Percentiles rank a stretch among this genome's conserved stretches.
Evolutionary conservation across 2,888 invertebrate genomes (phyloP).

Genomic region (Leptothorax acervorum): DNA sequence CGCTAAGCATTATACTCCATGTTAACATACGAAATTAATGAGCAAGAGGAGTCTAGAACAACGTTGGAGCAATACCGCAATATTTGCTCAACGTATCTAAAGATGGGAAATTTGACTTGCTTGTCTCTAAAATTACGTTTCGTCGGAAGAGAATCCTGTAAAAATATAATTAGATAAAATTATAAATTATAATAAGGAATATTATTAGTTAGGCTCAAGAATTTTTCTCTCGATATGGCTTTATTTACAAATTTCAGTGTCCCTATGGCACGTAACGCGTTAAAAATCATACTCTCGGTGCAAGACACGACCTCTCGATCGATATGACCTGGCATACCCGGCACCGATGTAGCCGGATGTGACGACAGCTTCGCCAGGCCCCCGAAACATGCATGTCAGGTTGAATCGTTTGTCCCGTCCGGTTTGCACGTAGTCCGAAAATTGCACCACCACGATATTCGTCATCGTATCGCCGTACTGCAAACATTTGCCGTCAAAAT

Average conservation of each 20-base stretch:
- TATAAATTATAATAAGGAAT: background rate
- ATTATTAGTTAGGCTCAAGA: background rate
- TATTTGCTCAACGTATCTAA: background rate
- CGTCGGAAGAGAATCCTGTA: background rate
- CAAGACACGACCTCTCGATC: conserved; percentile 72
- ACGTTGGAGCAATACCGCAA: background rate
- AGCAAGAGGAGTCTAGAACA: background rate
- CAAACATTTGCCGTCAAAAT: conserved; percentile 67
- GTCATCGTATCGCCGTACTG: conserved; percentile 97
- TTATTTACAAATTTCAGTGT: background rate
- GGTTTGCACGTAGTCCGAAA: conserved; percentile 97
- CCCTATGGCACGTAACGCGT: conserved; percentile 36
- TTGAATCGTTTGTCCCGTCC: conserved; percentile 96
- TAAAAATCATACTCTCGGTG: conserved; percentile 60
- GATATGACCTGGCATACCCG: conserved; percentile 88
- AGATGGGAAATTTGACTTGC: background rate
- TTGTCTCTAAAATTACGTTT: background rate
- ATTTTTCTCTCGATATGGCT: background rate
- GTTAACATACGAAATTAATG: conserved; percentile 6
- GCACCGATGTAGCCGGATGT: conserved; percentile 97
- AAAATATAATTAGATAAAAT: background rate
- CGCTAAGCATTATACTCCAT: background rate
- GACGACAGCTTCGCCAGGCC: conserved; percentile 96
- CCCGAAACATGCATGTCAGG: conserved; percentile 95
- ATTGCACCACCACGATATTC: conserved; percentile 97